Percentiles rank a stretch among this genome's conserved stretches.
These are phyloP conservation scores for Brachionichthys hirsutus DNA, from an alignment of 2,113 vertebrate species.

Conservation along the genomic window DNA sequence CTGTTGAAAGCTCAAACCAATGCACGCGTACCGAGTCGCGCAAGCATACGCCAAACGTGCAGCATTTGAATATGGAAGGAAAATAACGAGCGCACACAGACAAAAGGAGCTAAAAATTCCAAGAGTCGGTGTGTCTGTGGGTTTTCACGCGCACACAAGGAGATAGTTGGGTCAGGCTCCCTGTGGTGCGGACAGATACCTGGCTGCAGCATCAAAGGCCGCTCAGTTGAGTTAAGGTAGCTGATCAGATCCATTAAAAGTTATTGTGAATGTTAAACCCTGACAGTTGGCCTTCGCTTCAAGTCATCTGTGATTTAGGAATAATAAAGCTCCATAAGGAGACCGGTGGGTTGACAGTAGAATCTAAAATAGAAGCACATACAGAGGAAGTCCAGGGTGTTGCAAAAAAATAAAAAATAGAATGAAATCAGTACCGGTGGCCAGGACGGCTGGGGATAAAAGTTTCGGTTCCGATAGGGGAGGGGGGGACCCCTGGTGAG, in stretches of 20 bases:
- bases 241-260: constrained; percentile 61
- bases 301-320: constrained; percentile 39
- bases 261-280: constrained; percentile 49
- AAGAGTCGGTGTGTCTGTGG: constrained; percentile 4
- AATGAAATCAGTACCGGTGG: constrained; percentile 22
- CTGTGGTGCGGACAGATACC: constrained; percentile 55
- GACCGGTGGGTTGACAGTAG: constrained; percentile 3
- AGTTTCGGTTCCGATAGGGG: too few species aligned
- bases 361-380: constrained; percentile 32
- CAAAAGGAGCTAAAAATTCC: constrained; percentile 12
- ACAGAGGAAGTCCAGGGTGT: constrained; percentile 11
- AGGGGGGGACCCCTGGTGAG: constrained; percentile 19
- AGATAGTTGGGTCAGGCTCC: constrained; percentile 22
- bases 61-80: constrained; percentile 25
- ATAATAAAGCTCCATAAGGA: constrained; percentile 9
- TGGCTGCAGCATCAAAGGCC: constrained; percentile 62
- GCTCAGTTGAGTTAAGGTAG: constrained; percentile 52
- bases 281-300: constrained; percentile 42
- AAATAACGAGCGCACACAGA: neutral
- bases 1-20: constrained; percentile 55
- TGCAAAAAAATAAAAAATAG: constrained; percentile 13
- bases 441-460: constrained; percentile 22
- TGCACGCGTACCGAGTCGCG: constrained; percentile 19
- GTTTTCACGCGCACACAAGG: neutral
- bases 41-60: constrained; percentile 18